Percentiles rank a stretch among this genome's conserved stretches.
phyloP scores from a whole-genome alignment of 2,797 vertebrate genomes.

The Rousettus madagascariensis region DNA sequence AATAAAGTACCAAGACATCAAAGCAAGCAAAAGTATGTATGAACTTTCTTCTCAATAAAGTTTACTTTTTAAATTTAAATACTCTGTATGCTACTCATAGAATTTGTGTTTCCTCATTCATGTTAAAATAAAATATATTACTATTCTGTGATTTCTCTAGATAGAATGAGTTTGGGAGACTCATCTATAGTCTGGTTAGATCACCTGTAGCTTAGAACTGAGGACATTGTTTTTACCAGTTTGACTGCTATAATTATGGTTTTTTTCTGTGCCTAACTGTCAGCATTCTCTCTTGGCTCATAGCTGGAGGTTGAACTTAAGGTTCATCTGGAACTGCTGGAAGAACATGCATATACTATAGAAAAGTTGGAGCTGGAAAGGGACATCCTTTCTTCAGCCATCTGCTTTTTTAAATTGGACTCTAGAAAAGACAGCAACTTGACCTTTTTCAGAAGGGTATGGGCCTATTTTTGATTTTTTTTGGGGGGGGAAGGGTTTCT shows the following conservation, averaged over 20 bases:
- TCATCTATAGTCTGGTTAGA: neutral
- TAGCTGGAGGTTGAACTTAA: neutral
- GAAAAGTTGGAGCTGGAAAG: neutral
- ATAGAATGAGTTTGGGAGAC: neutral
- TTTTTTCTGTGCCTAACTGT: neutral
- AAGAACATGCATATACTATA: rapidly evolving
- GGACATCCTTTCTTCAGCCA: neutral
- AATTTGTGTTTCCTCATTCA: neutral
- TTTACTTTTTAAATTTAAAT: constrained; percentile 5
- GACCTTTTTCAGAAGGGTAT: neutral
- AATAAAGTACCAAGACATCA: neutral
- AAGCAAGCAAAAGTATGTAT: neutral
- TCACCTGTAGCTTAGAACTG: neutral
- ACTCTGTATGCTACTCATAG: neutral
- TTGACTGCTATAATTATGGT: rapidly evolving
- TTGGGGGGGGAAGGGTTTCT: neutral
- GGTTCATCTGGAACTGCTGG: neutral
- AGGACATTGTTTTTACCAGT: neutral
- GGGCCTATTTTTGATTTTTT: neutral
- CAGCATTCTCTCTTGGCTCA: neutral
- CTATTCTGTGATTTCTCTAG: neutral
- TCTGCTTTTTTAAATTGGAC: neutral
- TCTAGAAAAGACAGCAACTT: neutral
- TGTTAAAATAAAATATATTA: constrained; percentile 1
- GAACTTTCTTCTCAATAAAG: neutral